Conservation (phyloP, 1,140 invertebrate species). For the Diuraphis noxia region DNA sequence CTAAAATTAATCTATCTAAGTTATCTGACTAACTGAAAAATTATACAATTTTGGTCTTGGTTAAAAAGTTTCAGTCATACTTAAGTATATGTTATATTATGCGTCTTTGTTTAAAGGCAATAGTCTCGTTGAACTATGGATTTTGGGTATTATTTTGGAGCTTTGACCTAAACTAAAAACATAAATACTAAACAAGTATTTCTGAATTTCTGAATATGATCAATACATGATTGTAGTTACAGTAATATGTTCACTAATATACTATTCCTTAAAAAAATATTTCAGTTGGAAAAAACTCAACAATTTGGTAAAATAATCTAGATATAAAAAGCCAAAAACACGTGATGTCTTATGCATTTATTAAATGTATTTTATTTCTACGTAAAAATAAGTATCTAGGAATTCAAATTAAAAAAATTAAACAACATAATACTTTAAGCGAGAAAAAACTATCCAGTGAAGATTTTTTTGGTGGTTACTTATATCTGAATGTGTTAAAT, state of each 20-base stretch:
- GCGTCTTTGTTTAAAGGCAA: background rate
- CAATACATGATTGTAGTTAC: background rate
- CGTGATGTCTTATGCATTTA: too few relatives aligned
- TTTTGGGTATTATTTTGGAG: background rate
- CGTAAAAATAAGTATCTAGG: background rate
- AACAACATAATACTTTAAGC: background rate
- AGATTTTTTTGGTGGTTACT: accelerated
- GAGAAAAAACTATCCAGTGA: background rate
- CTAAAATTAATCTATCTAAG: background rate
- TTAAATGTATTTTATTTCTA: background rate
- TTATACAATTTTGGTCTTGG: background rate
- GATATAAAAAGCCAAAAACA: background rate
- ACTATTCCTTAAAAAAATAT: background rate
- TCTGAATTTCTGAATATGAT: background rate
- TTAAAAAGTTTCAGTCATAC: conserved; percentile 17
- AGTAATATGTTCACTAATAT: background rate
- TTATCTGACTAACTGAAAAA: background rate
- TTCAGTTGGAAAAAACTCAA: background rate
- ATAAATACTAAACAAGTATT: background rate
- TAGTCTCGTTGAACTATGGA: background rate
- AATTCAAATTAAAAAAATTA: background rate
- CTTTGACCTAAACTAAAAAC: conserved; percentile 14
- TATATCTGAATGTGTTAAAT: too few relatives aligned
- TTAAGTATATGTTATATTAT: background rate
- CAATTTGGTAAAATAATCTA: background rate